Evolutionary conservation across 2,888 invertebrate species (phyloP), one percentile per base, ranked within the genome.

Genomic region (Diadromus collaris): DNA sequence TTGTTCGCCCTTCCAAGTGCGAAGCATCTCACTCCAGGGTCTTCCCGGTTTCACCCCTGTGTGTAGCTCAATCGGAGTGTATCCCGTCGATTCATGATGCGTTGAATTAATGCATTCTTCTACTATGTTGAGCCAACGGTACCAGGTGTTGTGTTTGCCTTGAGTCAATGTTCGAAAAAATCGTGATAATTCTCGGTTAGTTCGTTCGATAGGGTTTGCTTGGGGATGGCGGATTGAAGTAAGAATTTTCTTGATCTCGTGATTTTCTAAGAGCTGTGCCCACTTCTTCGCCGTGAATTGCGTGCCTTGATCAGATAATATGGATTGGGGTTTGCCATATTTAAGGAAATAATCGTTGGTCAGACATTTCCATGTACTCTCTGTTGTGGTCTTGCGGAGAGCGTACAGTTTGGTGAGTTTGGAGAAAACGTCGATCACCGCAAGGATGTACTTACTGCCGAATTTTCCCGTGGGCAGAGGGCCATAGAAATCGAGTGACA

Each of bases 401-500:
- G 51, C 24, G 21, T 69, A 69, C 9, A 69, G 21, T 16, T 9
- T 16, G 9, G 41, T 58, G 0, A 61, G 27, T n/a, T 70, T 60
- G n/a, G 46, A 46, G 29, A 70, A 70, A 0, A 48, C 61, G 13
- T 70, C 70, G 10, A 70, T 70, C 4, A 63, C 34, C 1, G 61
- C 70, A 2, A 70, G 27, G 9, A 70, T 44, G 58, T 70, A 27
- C 4, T 27, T 44, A 2, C 27, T 56, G 13, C 54, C 51, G 21
- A 63, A 68, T 32, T 41, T 65, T 16, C 69, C 48, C 13, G 61
- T 29, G 19, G 76, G 71, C 24, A 76, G 29, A 48, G 60, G 68
- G 19, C 60, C 64, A 56, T 61, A 76, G 44, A 64, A 69, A 16
- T 67, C 58, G 29, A 73, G 41, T 32, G 65, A 70, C 2, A 61